A percentile compares a stretch with the other conserved stretches of the same genome.
These are phyloP conservation scores for Onychorhynchus coronatus DNA, from an alignment of 2,113 vertebrate species.

Conservation along the genomic window DNA sequence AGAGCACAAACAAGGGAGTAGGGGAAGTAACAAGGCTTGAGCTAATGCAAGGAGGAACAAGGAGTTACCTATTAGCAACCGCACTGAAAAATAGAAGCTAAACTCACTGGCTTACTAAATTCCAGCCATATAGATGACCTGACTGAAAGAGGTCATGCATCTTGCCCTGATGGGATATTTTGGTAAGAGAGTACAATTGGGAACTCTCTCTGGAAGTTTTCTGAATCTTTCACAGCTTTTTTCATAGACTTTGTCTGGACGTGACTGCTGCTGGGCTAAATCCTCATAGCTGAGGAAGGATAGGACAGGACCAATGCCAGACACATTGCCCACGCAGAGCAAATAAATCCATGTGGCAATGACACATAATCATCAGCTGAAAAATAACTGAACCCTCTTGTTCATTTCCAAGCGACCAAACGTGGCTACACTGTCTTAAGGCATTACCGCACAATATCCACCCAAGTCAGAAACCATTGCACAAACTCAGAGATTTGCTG, in stretches of 20 bases:
- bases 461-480: neutral
- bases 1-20: neutral
- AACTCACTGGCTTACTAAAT: neutral
- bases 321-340: neutral
- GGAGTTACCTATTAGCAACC: neutral
- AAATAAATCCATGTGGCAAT: constrained; percentile 25
- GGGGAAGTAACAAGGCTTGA: neutral
- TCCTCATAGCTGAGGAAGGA: neutral
- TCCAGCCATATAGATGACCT: neutral
- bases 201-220: constrained; percentile 4
- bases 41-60: neutral
- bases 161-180: neutral
- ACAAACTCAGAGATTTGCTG: neutral
- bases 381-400: constrained; percentile 25
- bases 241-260: neutral
- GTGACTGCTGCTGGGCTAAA: neutral
- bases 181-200: neutral
- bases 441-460: neutral
- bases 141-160: neutral
- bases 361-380: constrained; percentile 39
- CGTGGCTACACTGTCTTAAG: neutral
- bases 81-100: neutral
- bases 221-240: neutral
- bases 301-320: neutral
- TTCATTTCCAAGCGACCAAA: constrained; percentile 12